Evolutionary conservation across 2,888 invertebrate species (phyloP).

Genomic region (Megaustenia siamemsis): DNA sequence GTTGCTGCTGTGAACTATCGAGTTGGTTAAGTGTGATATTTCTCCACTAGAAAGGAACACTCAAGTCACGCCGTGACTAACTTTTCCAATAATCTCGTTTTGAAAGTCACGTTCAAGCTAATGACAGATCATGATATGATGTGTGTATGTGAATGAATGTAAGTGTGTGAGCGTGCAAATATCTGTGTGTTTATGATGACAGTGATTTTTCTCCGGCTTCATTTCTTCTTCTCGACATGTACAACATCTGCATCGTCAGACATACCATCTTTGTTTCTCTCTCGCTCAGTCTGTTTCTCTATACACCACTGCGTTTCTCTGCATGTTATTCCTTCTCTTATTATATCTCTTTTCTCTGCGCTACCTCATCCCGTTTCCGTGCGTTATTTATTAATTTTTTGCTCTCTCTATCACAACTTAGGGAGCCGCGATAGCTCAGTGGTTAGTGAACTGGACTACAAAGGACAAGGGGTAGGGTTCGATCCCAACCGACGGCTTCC

Average conservation of each 20-base stretch:
- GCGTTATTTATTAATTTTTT: not conserved
- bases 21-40: not conserved
- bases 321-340: slow-evolving; percentile 13
- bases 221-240: no score
- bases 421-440: no score
- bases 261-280: no score
- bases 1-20: not conserved
- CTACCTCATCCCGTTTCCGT: not conserved
- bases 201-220: no score
- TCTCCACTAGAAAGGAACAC: not conserved
- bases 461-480: no score
- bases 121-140: not conserved
- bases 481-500: no score
- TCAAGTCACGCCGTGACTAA: not conserved
- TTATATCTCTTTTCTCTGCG: not conserved
- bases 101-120: not conserved
- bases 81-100: not conserved
- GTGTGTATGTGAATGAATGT: no score
- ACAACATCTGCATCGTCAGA: no score
- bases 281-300: slow-evolving; percentile 17
- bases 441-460: no score
- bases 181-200: no score
- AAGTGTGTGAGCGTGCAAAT: no score
- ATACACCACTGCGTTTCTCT: slow-evolving; percentile 31
- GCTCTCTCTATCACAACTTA: no score